phyloP scores from a whole-genome alignment of 2,888 invertebrate genomes.

The Brachynemurus nebulosus region DNA sequence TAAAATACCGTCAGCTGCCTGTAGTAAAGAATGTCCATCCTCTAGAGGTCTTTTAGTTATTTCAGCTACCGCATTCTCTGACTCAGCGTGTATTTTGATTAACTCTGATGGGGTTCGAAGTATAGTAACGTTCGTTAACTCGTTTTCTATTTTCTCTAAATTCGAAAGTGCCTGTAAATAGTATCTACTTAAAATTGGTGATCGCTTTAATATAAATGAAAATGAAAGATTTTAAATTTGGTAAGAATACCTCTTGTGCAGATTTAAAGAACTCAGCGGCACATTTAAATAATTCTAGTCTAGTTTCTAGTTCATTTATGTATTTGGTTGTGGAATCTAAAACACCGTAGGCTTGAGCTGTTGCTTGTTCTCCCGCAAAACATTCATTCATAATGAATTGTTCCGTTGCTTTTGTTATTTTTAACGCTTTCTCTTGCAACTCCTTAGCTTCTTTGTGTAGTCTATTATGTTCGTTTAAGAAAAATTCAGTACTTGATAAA shows the following conservation, averaged over 20 bases:
- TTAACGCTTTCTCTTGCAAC: conserved; percentile 59
- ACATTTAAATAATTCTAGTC: conserved; percentile 49
- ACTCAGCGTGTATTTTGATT: conserved; percentile 50
- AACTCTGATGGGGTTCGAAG: conserved; percentile 50
- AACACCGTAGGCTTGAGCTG: conserved; percentile 49
- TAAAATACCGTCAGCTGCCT: conserved; percentile 46
- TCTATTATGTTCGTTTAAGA: conserved; percentile 54
- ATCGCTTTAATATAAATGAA: no score
- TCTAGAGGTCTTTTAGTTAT: conserved; percentile 51
- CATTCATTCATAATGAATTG: conserved; percentile 55
- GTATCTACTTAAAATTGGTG: background rate
- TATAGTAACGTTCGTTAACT: conserved; percentile 49
- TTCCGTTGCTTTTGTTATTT: conserved; percentile 65
- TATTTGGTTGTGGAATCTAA: conserved; percentile 55
- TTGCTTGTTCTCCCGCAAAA: conserved; percentile 54
- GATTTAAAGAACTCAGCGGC: conserved; percentile 58
- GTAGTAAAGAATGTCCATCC: conserved; percentile 58
- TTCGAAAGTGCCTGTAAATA: conserved; percentile 47
- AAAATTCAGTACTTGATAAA: conserved; percentile 47
- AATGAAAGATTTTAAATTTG: background rate
- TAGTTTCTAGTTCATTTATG: conserved; percentile 52
- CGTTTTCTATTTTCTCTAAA: conserved; percentile 60
- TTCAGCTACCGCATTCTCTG: conserved; percentile 49
- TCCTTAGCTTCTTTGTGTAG: conserved; percentile 56
- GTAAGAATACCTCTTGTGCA: conserved; percentile 41